Conservation (phyloP, 2,113 vertebrate species). For the Clarias magur region DNA sequence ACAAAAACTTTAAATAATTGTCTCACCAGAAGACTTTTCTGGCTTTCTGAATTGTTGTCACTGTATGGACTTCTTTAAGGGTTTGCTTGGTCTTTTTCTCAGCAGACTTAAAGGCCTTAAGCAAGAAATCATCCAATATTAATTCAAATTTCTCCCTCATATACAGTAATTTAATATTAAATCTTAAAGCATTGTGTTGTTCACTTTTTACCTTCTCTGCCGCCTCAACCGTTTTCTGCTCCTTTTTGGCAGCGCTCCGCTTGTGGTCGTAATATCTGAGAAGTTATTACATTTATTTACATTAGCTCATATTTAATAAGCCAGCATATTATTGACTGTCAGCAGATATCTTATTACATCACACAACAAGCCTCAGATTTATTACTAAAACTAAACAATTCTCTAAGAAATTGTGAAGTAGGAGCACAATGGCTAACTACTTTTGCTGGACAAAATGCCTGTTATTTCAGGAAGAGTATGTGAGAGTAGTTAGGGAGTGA, state of each 20-base stretch:
- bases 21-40: constrained; percentile 97
- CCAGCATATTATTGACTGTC: not conserved
- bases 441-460: too few relatives aligned
- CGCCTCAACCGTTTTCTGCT: constrained; percentile 96
- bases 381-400: not conserved
- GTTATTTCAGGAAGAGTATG: too few relatives aligned
- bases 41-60: constrained; percentile 95
- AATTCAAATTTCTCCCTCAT: not conserved
- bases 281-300: not conserved
- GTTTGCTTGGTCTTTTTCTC: constrained; percentile 98
- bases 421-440: too few relatives aligned
- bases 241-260: constrained; percentile 89
- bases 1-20: not conserved
- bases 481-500: too few relatives aligned
- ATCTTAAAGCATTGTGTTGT: not conserved
- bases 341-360: not conserved
- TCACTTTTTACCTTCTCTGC: constrained; percentile 82
- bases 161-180: not conserved
- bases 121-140: not conserved
- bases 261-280: constrained; percentile 94
- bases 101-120: constrained; percentile 94
- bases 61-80: constrained; percentile 93
- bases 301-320: not conserved
- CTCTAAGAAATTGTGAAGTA: too few relatives aligned
- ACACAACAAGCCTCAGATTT: not conserved